phyloP scores from a whole-genome alignment of 2,797 vertebrate species.

The Peromyscus eremicus region DNA sequence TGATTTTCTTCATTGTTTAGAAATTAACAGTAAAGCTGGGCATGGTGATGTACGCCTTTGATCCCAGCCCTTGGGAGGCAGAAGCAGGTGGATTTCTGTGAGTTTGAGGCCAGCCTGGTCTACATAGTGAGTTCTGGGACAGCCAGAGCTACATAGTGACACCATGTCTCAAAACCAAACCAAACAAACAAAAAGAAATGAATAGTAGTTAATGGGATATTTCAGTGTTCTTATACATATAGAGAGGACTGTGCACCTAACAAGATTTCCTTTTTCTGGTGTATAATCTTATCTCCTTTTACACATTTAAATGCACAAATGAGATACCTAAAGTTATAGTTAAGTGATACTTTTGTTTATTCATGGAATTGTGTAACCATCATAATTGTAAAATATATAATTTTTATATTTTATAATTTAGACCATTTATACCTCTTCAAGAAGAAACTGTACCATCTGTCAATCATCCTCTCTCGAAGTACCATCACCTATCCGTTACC shows the following conservation, averaged over 20 bases:
- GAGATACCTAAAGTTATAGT: background rate
- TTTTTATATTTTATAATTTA: too few relatives aligned
- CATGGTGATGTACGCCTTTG: background rate
- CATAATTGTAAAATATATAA: background rate
- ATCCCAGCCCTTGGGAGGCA: background rate
- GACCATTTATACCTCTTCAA: background rate
- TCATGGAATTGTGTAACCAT: background rate
- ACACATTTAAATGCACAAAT: background rate
- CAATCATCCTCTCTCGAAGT: background rate
- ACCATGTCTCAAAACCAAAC: background rate
- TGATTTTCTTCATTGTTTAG: background rate
- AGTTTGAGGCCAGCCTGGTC: background rate
- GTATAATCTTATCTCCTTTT: background rate
- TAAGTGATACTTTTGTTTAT: background rate
- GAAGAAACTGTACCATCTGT: background rate
- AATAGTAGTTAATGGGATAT: background rate
- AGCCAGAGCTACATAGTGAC: background rate
- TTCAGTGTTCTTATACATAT: background rate
- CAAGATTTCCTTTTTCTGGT: background rate
- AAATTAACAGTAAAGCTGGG: background rate
- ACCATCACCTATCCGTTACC: background rate
- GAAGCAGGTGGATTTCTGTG: background rate
- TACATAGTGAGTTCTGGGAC: background rate
- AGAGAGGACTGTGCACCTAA: too few relatives aligned
- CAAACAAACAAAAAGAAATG: background rate